Percentiles rank a stretch among this genome's conserved stretches.
These are phyloP conservation scores for Papilio polyxenes DNA, from an alignment of 1,140 invertebrate species.

Conservation along the genomic window DNA sequence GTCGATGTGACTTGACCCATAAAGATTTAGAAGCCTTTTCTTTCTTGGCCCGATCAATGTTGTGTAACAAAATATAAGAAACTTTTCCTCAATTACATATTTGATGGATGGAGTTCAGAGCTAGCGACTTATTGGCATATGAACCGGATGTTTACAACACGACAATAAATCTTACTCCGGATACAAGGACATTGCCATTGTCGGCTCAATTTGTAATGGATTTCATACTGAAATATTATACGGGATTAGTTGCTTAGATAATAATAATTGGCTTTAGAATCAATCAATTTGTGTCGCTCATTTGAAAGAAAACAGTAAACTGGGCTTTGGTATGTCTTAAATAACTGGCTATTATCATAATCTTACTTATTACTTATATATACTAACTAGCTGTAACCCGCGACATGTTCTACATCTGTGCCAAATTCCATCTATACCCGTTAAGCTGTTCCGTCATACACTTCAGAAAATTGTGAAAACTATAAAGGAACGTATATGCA, in stretches of 20 bases:
- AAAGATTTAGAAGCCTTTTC: neutral
- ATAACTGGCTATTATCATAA: no score
- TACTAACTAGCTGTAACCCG: no score
- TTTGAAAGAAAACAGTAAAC: no score
- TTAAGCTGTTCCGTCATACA: no score
- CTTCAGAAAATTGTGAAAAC: no score
- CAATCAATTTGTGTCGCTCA: neutral
- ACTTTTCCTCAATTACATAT: slow-evolving; percentile 25
- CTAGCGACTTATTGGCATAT: slow-evolving; percentile 7
- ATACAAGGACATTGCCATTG: slow-evolving; percentile 14
- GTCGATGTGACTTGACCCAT: neutral
- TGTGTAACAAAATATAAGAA: slow-evolving; percentile 1
- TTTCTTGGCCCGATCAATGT: neutral
- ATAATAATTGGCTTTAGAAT: neutral
- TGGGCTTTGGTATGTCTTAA: no score
- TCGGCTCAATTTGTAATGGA: neutral
- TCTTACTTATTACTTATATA: no score
- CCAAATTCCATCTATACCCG: no score
- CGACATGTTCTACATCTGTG: no score
- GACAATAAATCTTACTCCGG: slow-evolving; percentile 2
- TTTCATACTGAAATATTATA: neutral
- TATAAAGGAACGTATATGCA: no score
- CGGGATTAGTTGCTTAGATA: neutral
- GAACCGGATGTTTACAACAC: neutral
- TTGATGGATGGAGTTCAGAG: neutral